These are phyloP conservation scores for Anoplopoma fimbria DNA, from an alignment of 2,113 vertebrate species.

Conservation along the genomic window DNA sequence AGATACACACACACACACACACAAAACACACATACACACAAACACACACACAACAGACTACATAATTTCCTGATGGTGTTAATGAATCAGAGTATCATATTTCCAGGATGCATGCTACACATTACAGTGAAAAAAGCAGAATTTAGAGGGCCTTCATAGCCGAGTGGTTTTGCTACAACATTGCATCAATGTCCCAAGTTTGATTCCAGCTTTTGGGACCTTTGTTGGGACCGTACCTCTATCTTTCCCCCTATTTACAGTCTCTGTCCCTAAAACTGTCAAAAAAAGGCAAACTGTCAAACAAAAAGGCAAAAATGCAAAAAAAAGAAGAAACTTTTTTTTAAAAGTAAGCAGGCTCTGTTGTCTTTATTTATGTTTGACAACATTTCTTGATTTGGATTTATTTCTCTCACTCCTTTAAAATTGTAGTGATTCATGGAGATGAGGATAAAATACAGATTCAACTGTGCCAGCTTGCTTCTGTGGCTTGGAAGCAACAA, in stretches of 20 bases:
- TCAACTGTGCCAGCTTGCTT: slow-evolving; percentile 8
- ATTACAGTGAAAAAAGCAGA: background rate
- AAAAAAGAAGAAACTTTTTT: no score
- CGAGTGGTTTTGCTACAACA: background rate
- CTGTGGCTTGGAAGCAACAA: slow-evolving; percentile 26
- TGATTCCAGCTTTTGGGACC: background rate
- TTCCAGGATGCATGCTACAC: slow-evolving; percentile 8
- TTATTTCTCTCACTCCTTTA: background rate
- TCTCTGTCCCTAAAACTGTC: background rate
- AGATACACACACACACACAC: no score
- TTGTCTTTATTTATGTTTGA: background rate
- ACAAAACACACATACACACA: no score
- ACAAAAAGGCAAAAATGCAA: background rate
- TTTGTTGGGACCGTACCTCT: background rate
- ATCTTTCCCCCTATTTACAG: background rate
- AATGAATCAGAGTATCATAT: slow-evolving; percentile 19
- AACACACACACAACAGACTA: background rate
- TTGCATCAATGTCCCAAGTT: background rate
- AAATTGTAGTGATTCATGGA: slow-evolving; percentile 32
- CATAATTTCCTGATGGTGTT: background rate
- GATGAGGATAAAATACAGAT: slow-evolving; percentile 24
- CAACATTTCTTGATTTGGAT: background rate
- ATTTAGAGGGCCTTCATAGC: background rate
- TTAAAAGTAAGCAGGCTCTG: background rate
- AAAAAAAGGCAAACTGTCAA: background rate